Evolutionary conservation across 2,888 invertebrate genomes (phyloP), one percentile per base, ranked within the genome.

Genomic region (Hemicrepidius hirtus): DNA sequence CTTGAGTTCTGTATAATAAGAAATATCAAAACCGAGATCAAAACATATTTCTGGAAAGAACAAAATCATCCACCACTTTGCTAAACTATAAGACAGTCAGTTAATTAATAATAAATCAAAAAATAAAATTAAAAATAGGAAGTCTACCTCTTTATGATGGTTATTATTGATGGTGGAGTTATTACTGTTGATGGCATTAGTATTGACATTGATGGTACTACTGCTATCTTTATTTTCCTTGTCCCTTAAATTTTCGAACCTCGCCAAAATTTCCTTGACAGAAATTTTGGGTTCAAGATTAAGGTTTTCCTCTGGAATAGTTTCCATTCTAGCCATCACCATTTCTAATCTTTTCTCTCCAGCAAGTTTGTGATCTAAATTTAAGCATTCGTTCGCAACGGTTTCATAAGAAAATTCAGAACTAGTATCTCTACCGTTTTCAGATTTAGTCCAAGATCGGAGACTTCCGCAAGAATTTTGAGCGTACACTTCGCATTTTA

Each of bases 201-300:
- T 77, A 64, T 74, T 75, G 53, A 78, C 76, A 32, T 77, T 79
- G 37, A 71, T 78, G 20, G 24, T 59, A 41, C 57, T 71, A 35
- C 32, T 71, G 41, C 44, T 73, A 44, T 68, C 73, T n/a, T 76
- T 76, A n/a, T 73, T 59, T 28, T 75, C 72, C 18, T 72, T 68
- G 28, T 82, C 85, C 50, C 84, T 83, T 53, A 87, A 80, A 79
- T 87, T 86, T 86, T 95, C 95, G 86, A 95, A 95, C 76, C 95
- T 89, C 66, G 94, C 94, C 80, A 95, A 88, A 79, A 95, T 95
- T 83, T 94, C 95, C 84, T 93, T 92, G 76, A 95, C 95, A 76
- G 95, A 94, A 81, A 95, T 90, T 87, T 95, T 95, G n/a, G 92
- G 92, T 84, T 95, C 94, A n/a, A 77, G 76, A 53, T 88, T 88